A percentile compares a stretch with the other conserved stretches of the same genome.
Evolutionary conservation across 1,140 invertebrate genomes (phyloP).

Genomic region (Heliothis subflexa): DNA sequence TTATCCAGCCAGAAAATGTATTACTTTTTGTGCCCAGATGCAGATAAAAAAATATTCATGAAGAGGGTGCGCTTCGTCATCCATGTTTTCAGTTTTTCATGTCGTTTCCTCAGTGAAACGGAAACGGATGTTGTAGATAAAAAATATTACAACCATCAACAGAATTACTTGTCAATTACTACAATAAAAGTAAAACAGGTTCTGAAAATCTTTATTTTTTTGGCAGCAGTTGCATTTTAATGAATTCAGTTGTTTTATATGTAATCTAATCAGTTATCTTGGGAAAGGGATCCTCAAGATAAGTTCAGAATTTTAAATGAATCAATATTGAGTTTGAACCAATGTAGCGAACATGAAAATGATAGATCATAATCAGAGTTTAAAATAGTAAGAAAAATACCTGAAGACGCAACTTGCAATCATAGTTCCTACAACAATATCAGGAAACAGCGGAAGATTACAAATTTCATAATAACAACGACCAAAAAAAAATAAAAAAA

Average conservation of each 20-base stretch:
- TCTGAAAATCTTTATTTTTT: slow-evolving; percentile 6
- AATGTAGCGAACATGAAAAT: too few species aligned
- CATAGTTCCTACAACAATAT: background rate
- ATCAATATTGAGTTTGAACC: too few species aligned
- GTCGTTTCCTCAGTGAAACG: background rate
- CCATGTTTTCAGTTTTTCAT: background rate
- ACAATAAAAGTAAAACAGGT: slow-evolving; percentile 22
- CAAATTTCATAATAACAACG: slow-evolving; percentile 47
- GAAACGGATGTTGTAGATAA: slow-evolving; percentile 29
- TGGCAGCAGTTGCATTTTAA: background rate
- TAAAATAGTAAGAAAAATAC: too few species aligned
- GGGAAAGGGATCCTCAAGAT: too few species aligned
- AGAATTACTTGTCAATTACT: background rate
- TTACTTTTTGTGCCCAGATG: background rate
- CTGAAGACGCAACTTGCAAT: too few species aligned
- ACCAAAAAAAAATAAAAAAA: slow-evolving; percentile 50
- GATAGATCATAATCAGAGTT: too few species aligned
- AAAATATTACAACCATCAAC: background rate
- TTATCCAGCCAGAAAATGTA: too few species aligned
- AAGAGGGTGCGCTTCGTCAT: background rate
- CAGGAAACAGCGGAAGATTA: slow-evolving; percentile 9
- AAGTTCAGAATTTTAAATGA: too few species aligned
- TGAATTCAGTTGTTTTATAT: too few species aligned
- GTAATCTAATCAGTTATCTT: too few species aligned
- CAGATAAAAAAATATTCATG: too few species aligned